These are phyloP conservation scores for Pomatorhinus ruficollis DNA, from an alignment of 2,113 vertebrate genomes.

Conservation along the genomic window DNA sequence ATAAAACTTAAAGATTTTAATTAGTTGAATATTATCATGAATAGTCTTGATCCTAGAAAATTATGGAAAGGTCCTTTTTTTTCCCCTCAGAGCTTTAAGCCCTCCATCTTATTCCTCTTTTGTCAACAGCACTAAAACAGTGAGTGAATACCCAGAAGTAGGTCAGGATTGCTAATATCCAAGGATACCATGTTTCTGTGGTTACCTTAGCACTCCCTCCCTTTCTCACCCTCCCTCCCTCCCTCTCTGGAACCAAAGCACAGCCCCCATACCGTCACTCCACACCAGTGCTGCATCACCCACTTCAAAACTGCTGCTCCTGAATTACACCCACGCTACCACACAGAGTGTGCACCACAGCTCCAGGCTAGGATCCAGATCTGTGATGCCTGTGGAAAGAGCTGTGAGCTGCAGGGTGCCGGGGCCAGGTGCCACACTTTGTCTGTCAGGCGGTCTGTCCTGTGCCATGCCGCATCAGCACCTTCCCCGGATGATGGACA, in stretches of 20 bases:
- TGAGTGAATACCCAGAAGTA: constrained; percentile 63
- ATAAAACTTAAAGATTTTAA: neutral
- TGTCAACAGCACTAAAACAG: constrained; percentile 35
- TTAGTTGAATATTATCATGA: neutral
- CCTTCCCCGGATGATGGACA: neutral
- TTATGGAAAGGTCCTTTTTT: neutral
- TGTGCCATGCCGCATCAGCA: neutral
- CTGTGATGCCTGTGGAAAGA: neutral
- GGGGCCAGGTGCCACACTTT: neutral
- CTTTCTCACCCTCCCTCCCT: neutral
- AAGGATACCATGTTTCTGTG: constrained; percentile 68
- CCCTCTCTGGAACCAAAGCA: neutral
- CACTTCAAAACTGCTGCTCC: neutral
- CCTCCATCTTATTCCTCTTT: constrained; percentile 6
- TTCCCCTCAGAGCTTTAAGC: neutral
- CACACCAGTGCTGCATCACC: neutral
- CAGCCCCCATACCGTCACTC: neutral
- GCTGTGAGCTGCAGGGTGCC: neutral
- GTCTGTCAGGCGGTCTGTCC: neutral
- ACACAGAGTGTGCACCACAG: neutral
- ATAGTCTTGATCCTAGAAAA: neutral
- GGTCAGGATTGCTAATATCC: constrained; percentile 64
- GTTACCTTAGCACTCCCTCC: constrained; percentile 36
- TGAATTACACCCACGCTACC: neutral
- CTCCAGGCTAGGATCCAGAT: rapidly evolving